Conservation (phyloP, 2,113 vertebrate species). For the Malurus melanocephalus region DNA sequence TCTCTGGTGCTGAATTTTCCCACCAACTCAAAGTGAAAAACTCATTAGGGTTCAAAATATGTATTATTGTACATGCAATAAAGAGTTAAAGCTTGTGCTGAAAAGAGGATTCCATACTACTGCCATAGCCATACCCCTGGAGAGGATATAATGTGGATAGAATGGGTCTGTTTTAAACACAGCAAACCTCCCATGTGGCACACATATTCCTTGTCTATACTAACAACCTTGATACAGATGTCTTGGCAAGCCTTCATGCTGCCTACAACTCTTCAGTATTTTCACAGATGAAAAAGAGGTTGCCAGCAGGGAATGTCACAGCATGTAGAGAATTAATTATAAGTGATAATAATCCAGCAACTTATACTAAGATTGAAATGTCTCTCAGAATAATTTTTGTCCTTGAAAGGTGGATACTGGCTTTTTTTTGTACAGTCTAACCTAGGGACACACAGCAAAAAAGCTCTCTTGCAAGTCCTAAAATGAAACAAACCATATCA, state of each 20-base stretch:
- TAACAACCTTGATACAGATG: conserved; percentile 22
- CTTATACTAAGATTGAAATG: not conserved
- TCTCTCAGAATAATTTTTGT: not conserved
- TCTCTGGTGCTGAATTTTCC: not conserved
- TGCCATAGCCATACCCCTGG: not conserved
- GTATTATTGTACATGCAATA: not conserved
- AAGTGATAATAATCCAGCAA: conserved; percentile 32
- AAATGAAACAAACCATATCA: not conserved
- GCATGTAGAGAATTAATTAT: conserved; percentile 17
- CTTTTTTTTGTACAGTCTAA: not conserved
- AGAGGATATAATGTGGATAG: not conserved
- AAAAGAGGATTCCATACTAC: not conserved
- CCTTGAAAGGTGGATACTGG: not conserved
- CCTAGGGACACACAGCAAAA: not conserved
- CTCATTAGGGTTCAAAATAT: not conserved
- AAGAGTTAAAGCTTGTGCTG: not conserved
- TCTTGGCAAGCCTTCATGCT: conserved; percentile 16
- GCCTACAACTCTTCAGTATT: not conserved
- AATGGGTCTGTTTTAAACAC: not conserved
- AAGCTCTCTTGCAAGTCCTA: not conserved
- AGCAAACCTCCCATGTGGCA: not conserved
- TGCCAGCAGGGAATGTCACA: not conserved
- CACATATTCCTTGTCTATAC: not conserved
- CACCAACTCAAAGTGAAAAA: not conserved
- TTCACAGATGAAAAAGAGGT: conserved; percentile 20